Evolutionary conservation across 2,797 vertebrate genomes (phyloP), one percentile per base, ranked within the genome.

Genomic region (Sebastes miniatus): DNA sequence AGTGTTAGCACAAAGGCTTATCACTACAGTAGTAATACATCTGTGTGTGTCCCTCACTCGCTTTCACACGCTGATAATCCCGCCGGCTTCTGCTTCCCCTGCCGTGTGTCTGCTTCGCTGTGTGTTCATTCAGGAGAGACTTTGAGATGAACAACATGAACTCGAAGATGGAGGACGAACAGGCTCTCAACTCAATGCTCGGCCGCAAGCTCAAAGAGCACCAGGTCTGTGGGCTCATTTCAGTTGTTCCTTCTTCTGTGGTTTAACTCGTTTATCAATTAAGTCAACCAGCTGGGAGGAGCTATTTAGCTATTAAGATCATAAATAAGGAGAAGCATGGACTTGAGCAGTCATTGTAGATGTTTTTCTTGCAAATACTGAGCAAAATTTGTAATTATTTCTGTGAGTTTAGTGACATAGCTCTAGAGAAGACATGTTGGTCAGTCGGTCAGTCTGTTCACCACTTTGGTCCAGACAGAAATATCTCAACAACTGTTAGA

Each of bases 141-240:
- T 85, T 96, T 90, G 95, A 96, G 87, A 94, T 96, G 36, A 96
- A 95, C 87, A 93, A 95, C n/a, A 65, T 95, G 87, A 96, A 91
- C 80, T 89, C 91, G 7, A 96, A 96, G 86, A 80, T 94, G 79
- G 96, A 96, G 66, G 95, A 96, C 25, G 93, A 96, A 54, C 95
- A 96, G 65, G 92, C 95, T 14, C 91, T 96, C 76, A 96, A 92
- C 88, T 92, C 93, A 65, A 95, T 93, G 7, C 87, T 96, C 54
- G 92, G 93, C 76, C 88, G 90, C 82, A 96, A 96, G 85, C 91
- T 96, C 73, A 96, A 96, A 79, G 96, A 96, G 86, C 92, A 94
- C 73, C 95, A 96, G 95, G 95, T 96, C 36, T 43, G 82, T 81
- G 16, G 8, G 31, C 61, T 34, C 20, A 22, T 34, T 63, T 63